Conservation (phyloP, 2,888 invertebrate genomes). For the Chorisops tibialis region DNA sequence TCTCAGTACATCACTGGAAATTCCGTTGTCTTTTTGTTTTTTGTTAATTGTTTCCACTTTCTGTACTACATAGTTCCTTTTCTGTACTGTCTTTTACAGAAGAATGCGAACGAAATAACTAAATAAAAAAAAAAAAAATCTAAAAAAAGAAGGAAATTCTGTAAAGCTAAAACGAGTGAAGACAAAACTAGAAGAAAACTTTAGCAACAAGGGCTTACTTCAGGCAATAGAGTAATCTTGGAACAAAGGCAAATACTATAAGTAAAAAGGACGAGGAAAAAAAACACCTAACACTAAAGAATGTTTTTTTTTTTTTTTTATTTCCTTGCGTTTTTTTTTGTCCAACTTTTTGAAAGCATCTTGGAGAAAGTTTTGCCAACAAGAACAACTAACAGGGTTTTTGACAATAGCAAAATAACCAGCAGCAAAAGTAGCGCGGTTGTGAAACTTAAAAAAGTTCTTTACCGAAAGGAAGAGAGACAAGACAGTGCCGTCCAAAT, state of each 20-base stretch:
- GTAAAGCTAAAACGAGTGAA: background rate
- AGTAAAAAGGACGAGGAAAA: background rate
- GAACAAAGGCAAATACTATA: slow-evolving; percentile 16
- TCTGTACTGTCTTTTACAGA: background rate
- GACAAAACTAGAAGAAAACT: slow-evolving; percentile 21
- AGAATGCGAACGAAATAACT: slow-evolving; percentile 7
- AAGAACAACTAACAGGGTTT: slow-evolving; percentile 15
- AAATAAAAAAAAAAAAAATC: background rate
- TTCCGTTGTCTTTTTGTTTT: background rate
- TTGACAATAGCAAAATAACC: slow-evolving; percentile 22
- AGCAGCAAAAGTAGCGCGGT: slow-evolving; percentile 19
- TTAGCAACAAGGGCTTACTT: slow-evolving; percentile 19
- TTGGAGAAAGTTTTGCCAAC: slow-evolving; percentile 4
- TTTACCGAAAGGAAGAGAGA: slow-evolving; percentile 13
- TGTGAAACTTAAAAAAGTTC: slow-evolving; percentile 20
- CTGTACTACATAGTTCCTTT: background rate
- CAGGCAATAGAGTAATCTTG: slow-evolving; percentile 24
- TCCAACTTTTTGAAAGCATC: slow-evolving; percentile 19
- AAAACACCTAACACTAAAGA: slow-evolving; percentile 1
- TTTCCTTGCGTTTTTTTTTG: background rate
- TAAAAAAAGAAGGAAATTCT: background rate
- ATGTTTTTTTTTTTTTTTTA: background rate
- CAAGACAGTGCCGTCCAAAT: slow-evolving; percentile 10
- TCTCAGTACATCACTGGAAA: background rate
- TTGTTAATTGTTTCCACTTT: slow-evolving; percentile 7